Evolutionary conservation across 2,888 invertebrate genomes (phyloP).

Genomic region (Dolichopus griseipennis): DNA sequence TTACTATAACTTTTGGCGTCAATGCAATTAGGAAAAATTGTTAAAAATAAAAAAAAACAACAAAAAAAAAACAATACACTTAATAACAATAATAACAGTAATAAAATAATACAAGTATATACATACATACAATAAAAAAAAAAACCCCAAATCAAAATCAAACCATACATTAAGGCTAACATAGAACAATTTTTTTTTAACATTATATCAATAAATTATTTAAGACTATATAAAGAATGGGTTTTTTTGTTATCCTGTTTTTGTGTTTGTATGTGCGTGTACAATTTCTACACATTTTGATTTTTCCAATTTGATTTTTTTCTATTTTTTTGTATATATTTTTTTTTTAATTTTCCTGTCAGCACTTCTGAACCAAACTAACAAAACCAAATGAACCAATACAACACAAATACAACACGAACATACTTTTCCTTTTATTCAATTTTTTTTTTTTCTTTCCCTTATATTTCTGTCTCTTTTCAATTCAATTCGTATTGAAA

Average conservation of each 20-base stretch:
- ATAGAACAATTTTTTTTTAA: neutral
- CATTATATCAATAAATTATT: neutral
- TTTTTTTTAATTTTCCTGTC: neutral
- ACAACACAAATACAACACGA: neutral
- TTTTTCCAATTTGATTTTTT: no score
- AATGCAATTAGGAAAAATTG: slow-evolving; percentile 14
- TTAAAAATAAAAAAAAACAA: neutral
- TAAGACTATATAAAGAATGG: no score
- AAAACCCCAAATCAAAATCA: neutral
- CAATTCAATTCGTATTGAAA: neutral
- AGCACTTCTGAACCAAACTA: neutral
- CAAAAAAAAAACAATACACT: neutral
- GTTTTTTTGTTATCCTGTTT: no score
- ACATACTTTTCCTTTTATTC: neutral
- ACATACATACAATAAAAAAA: no score
- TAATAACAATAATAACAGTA: neutral
- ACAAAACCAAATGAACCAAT: neutral
- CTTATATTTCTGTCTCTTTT: neutral
- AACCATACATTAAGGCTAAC: neutral
- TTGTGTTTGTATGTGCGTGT: no score
- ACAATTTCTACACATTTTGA: no score
- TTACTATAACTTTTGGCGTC: slow-evolving; percentile 12
- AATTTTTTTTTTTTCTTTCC: neutral
- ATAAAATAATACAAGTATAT: no score
- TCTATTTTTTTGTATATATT: neutral